Evolutionary conservation across 2,113 vertebrate genomes (phyloP), one percentile per base, ranked within the genome.

Genomic region (Phaethon lepturus): DNA sequence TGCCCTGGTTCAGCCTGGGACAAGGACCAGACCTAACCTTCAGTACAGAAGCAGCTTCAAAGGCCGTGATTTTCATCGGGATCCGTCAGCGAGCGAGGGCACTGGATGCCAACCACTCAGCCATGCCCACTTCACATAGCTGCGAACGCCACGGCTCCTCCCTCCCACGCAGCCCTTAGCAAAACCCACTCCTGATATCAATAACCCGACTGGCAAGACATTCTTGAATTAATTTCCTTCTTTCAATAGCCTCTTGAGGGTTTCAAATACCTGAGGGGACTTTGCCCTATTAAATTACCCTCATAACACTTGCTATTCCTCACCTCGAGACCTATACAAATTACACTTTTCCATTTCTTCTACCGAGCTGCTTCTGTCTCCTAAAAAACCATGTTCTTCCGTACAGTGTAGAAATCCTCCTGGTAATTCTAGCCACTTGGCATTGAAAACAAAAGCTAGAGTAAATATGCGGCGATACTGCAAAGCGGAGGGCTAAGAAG

Each of bases 361-460:
- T 82, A 2, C 42, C 10, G 14, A 49, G 29, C 58, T 82, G 35
- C 42, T 91, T 89, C 83, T 68, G 53, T 40, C 42, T 85, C 49
- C 42, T 40, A 69, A 63, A 86, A 76, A 24, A 0, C 0, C 15
- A 11, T 9, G 9, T 64, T 86, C 76, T 85, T 75, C 58, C 62
- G 44, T 68, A 42, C 16, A 40, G 35, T 17, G 33, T 29, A 89
- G 64, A 89, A 94, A 89, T 62, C 29, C 53, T 95, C 58, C 60
- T 58, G 82, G 86, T 60, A 66, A 85, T 82, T 95, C 69, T 62
- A 91, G 52, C 31, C 74, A 69, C 68, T 94, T 96, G 78, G 73
- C 80, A 89, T 60, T 38, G 28, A 89, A 90, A 95, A 56, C 44
- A 90, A 94, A 93, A 93, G 22, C 80, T 79, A 29, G 49, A 29